Evolutionary conservation across 1,140 invertebrate genomes (phyloP).

Genomic region (Acromyrmex charruanus): DNA sequence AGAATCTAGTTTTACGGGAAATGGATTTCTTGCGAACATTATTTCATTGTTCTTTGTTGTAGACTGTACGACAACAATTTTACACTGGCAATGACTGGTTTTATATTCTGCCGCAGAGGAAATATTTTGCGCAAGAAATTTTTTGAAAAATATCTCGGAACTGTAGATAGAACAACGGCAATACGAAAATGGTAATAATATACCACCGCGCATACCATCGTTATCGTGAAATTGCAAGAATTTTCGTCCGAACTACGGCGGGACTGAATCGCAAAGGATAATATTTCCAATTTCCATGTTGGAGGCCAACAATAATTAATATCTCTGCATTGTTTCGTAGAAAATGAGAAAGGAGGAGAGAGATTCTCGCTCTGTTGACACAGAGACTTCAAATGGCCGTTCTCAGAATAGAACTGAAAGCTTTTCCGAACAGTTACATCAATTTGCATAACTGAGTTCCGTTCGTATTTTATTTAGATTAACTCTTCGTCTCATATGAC

Average conservation of each 20-base stretch:
- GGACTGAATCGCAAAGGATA: constrained; percentile 13
- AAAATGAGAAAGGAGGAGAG: constrained; percentile 30
- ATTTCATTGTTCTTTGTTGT: not conserved
- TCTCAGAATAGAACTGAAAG: constrained; percentile 47
- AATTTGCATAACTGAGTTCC: constrained; percentile 58
- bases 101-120: not conserved
- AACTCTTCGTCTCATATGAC: constrained; percentile 42
- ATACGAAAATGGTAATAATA: constrained; percentile 33
- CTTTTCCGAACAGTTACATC: constrained; percentile 46
- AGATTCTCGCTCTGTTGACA: constrained; percentile 40
- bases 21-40: not conserved
- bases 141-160: not conserved
- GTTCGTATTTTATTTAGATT: constrained; percentile 54
- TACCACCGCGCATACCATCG: not conserved
- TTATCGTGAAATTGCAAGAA: constrained; percentile 30
- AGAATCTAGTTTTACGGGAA: not conserved
- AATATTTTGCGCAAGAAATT: constrained; percentile 2
- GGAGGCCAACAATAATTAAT: constrained; percentile 49
- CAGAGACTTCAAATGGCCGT: constrained; percentile 45
- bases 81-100: not conserved
- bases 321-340: constrained; percentile 30
- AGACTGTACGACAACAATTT: not conserved
- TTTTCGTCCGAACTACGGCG: constrained; percentile 2
- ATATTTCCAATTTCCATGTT: constrained; percentile 21
- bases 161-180: not conserved